A percentile compares a stretch with the other conserved stretches of the same genome.
Conservation (phyloP, 2,888 invertebrate species). For the Drosophila borealis region DNA sequence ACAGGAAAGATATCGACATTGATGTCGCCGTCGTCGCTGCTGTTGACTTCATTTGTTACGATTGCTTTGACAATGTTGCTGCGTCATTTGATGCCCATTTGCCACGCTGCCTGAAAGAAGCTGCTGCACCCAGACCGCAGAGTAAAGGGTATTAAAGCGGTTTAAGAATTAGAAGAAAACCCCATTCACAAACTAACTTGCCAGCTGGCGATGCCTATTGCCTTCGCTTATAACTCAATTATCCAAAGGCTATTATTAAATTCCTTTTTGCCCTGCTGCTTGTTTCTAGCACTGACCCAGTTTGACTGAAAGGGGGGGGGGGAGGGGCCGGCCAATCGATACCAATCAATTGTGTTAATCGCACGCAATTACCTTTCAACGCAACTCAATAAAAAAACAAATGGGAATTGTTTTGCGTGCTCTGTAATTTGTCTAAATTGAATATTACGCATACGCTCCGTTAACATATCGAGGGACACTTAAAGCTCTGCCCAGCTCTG, state of each 20-base stretch:
- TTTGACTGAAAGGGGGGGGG: too few relatives aligned
- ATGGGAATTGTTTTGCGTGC: slow-evolving; percentile 15
- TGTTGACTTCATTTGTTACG: slow-evolving; percentile 77
- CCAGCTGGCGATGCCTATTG: slow-evolving; percentile 13
- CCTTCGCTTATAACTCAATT: slow-evolving; percentile 45
- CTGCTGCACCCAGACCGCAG: background rate
- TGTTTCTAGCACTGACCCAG: slow-evolving; percentile 29
- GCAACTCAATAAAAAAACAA: slow-evolving; percentile 18
- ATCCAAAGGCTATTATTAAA: slow-evolving; percentile 28
- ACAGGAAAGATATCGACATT: slow-evolving; percentile 32
- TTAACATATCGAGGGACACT: slow-evolving; percentile 49
- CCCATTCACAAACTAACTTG: slow-evolving; percentile 10
- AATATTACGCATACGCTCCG: slow-evolving; percentile 73
- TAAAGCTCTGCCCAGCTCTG: slow-evolving; percentile 35
- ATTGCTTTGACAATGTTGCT: slow-evolving; percentile 77
- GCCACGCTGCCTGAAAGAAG: slow-evolving; percentile 37
- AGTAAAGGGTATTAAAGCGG: slow-evolving; percentile 8
- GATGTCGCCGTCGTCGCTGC: slow-evolving; percentile 25
- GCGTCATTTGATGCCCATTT: slow-evolving; percentile 75
- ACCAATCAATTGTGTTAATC: slow-evolving; percentile 63
- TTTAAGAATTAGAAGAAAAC: too few relatives aligned
- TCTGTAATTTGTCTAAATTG: slow-evolving; percentile 68
- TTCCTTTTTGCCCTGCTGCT: background rate
- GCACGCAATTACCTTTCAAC: slow-evolving; percentile 57
- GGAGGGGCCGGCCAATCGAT: slow-evolving; percentile 61